These are phyloP conservation scores for Elaphurus davidianus DNA, from an alignment of 2,113 vertebrate genomes.

Conservation along the genomic window DNA sequence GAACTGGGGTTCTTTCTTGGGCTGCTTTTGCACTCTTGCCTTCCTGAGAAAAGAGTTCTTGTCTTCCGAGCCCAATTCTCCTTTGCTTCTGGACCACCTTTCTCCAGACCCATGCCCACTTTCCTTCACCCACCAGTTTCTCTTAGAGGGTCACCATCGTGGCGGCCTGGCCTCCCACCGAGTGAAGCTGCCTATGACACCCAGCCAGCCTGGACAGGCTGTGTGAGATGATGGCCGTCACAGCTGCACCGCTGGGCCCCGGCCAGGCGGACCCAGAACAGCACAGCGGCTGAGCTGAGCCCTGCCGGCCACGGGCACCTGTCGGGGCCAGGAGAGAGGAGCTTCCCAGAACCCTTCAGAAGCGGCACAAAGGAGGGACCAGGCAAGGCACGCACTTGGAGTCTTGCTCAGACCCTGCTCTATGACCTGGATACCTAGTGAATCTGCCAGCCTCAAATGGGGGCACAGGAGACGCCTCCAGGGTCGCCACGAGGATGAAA, in stretches of 20 bases:
- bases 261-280: not conserved
- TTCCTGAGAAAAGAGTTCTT: not conserved
- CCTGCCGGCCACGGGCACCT: not conserved
- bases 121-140: not conserved
- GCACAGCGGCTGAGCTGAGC: not conserved
- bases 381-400: accelerated
- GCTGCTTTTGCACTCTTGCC: not conserved
- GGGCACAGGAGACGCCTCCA: not conserved
- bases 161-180: not conserved
- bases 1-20: not conserved
- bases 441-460: not conserved
- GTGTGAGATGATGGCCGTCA: not conserved
- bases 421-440: not conserved
- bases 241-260: not conserved
- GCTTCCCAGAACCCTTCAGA: not conserved
- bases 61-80: not conserved
- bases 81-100: not conserved
- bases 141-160: not conserved
- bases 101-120: too few species aligned
- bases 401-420: not conserved
- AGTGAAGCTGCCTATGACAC: not conserved
- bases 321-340: accelerated
- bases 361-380: too few species aligned
- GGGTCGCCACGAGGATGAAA: not conserved
- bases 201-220: not conserved